Percentiles rank a stretch among this genome's conserved stretches.
phyloP scores from a whole-genome alignment of 1,140 invertebrate genomes.

The Dinoponera quadriceps region DNA sequence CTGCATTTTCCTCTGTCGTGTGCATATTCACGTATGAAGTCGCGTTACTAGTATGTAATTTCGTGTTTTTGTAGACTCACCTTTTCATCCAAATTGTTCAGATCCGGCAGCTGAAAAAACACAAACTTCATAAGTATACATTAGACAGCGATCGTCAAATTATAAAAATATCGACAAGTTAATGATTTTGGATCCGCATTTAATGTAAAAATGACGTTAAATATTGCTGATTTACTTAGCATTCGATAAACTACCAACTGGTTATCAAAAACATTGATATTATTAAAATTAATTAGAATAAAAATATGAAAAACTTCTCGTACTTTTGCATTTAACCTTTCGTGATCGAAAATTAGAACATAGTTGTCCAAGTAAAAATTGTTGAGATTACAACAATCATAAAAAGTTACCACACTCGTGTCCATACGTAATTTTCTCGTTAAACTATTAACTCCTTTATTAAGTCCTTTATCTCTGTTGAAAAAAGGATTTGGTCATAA shows the following conservation, averaged over 20 bases:
- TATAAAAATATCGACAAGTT: not conserved
- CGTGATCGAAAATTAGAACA: no score
- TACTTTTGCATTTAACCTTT: no score
- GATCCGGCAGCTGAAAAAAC: constrained; percentile 82
- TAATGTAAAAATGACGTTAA: not conserved
- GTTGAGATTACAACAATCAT: no score
- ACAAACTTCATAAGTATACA: constrained; percentile 4
- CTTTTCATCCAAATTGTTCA: constrained; percentile 82
- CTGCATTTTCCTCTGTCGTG: not conserved
- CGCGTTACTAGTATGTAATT: not conserved
- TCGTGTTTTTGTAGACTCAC: constrained; percentile 72
- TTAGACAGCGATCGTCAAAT: not conserved
- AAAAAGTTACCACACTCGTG: no score
- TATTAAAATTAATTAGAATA: constrained; percentile 4
- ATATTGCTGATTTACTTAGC: no score
- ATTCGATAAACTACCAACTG: not conserved
- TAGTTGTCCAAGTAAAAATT: no score
- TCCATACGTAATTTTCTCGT: no score
- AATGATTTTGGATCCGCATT: not conserved
- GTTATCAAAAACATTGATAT: not conserved
- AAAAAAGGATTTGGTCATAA: no score
- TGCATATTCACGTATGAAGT: not conserved
- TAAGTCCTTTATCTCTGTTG: no score
- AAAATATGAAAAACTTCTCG: no score
- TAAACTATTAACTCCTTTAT: no score